Percentiles rank a stretch among this genome's conserved stretches.
Conservation (phyloP, 2,888 invertebrate genomes). For the Meteorus colon region DNA sequence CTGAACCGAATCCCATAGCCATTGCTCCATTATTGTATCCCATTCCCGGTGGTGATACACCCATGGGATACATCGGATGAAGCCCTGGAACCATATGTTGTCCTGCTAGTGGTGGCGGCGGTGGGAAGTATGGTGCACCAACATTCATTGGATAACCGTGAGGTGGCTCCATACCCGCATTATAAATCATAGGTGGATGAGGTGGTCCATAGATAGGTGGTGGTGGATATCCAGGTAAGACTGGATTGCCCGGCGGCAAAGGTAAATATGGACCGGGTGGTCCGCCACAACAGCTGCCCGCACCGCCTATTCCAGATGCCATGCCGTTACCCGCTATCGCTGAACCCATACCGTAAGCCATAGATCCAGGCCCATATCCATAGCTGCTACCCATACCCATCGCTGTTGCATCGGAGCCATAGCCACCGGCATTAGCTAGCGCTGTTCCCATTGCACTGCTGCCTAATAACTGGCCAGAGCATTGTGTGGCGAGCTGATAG, state of each 20-base stretch:
- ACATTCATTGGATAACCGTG: neutral
- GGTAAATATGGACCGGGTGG: neutral
- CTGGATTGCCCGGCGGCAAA: neutral
- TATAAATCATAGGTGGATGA: neutral
- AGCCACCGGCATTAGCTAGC: neutral
- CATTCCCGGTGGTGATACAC: neutral
- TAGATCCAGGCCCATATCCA: slow-evolving; percentile 14
- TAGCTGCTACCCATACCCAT: slow-evolving; percentile 9
- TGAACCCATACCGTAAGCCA: neutral
- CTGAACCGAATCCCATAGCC: neutral
- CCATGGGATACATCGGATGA: neutral
- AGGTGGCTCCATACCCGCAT: neutral
- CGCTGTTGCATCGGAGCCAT: neutral
- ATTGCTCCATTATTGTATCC: slow-evolving; percentile 8
- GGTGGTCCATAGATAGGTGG: neutral
- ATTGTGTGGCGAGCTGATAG: slow-evolving; percentile 32
- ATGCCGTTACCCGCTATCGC: slow-evolving; percentile 14
- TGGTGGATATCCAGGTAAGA: neutral
- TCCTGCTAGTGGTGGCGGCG: neutral
- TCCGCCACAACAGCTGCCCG: neutral
- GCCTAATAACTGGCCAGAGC: slow-evolving; percentile 36
- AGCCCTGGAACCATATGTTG: neutral
- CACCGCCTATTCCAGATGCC: neutral
- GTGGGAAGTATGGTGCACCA: neutral
- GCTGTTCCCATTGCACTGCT: slow-evolving; percentile 29